Evolutionary conservation across 2,888 invertebrate species (phyloP), one percentile per base, ranked within the genome.

Genomic region (Germaria angustata): DNA sequence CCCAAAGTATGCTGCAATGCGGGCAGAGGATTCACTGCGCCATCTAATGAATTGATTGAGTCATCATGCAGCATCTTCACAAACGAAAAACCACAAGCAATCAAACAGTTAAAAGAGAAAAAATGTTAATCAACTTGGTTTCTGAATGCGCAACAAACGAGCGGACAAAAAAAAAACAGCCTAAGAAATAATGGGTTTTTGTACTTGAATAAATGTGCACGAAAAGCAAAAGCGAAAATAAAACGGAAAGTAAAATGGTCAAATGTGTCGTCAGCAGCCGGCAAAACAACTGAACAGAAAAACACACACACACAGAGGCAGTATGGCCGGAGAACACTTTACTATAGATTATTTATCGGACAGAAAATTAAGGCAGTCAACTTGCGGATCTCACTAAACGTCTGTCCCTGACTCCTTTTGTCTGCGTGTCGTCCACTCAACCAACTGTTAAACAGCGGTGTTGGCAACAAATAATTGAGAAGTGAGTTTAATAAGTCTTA

Each of bases 1-100:
- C 97, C 97, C 81, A 97, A 87, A 34, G 93, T 93, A 88, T 96
- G 95, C n/a, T 90, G 90, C 22, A 91, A 86, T 11, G 87, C 87
- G 3, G 87, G 86, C 84, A 87, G 84, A 11, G 91, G 91, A 85
- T 91, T 55, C 36, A 82, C 87, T 49, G 88, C 53, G 41, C 68
- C 82, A 77, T 90, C 91, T 90, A 87, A 86, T n/a, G 90, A 89
- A 66, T 84, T 81, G 65, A 81, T 85, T 84, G 87, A 77, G 85
- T 84, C 86, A 63, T 84, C 85, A 81, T 84, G 84, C 55, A 86
- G 85, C 32, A 79, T 75, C 87, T 87, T 71, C 13, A 53, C 41
- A 39, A 66, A 65, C 32, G 41, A 53, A 24, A 69, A 57, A 66
- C 55, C 63, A 69, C 51, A 77, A 69, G 51, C 41, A 36, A 69